These are phyloP conservation scores for Venusia cambrica DNA, from an alignment of 2,888 invertebrate genomes.

Conservation along the genomic window DNA sequence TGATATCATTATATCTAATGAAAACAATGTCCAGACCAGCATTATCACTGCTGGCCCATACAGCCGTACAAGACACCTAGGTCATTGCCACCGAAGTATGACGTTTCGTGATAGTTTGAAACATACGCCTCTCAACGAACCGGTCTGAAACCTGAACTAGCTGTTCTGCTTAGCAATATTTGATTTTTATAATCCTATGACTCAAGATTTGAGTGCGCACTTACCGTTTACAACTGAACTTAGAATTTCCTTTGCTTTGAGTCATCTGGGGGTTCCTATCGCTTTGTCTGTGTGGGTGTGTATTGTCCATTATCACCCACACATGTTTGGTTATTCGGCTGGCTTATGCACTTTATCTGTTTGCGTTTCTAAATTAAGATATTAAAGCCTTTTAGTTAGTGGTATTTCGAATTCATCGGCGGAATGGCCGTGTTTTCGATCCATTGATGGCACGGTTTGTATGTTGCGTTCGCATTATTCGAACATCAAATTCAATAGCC, in stretches of 20 bases:
- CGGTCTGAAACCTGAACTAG: constrained; percentile 10
- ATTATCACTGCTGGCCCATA: background rate
- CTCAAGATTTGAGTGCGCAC: constrained; percentile 31
- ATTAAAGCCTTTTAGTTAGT: constrained; percentile 23
- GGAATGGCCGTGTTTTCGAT: constrained; percentile 8
- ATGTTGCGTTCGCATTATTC: constrained; percentile 9
- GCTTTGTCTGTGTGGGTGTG: constrained; percentile 25
- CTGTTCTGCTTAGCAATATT: constrained; percentile 9
- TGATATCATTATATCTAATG: too few relatives aligned
- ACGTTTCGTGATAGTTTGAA: constrained; percentile 8
- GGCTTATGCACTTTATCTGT: constrained; percentile 25
- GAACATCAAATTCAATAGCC: constrained; percentile 1
- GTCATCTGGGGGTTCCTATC: constrained; percentile 18
- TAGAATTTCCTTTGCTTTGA: constrained; percentile 7
- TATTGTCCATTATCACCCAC: constrained; percentile 28
- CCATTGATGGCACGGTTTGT: constrained; percentile 8
- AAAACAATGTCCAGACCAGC: too few relatives aligned
- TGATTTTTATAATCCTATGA: constrained; percentile 36
- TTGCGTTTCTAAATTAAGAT: constrained; percentile 26
- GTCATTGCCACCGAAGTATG: constrained; percentile 9
- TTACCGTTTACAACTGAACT: constrained; percentile 24
- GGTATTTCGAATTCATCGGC: constrained; percentile 15
- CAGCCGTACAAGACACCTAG: constrained; percentile 8
- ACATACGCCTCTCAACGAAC: constrained; percentile 9
- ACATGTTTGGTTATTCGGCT: constrained; percentile 22